Percentiles rank a stretch among this genome's conserved stretches.
Evolutionary conservation across 2,113 vertebrate species (phyloP).

Genomic region (Opisthocomus hoazin): DNA sequence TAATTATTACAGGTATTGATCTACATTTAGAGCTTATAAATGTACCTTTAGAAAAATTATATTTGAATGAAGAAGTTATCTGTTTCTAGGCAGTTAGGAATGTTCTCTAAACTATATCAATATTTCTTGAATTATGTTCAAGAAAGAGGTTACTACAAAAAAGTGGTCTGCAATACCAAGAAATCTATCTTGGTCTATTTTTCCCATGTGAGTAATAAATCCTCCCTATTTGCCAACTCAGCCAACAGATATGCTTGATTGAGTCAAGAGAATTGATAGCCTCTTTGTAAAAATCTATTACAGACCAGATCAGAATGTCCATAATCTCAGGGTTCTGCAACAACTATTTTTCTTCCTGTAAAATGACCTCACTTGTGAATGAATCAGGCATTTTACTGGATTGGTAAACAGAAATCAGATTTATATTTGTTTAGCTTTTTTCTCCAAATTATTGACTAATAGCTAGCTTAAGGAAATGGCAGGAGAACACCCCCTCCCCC

Average conservation of each 20-base stretch:
- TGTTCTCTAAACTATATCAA: background rate
- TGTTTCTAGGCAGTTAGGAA: background rate
- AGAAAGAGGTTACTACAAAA: constrained; percentile 22
- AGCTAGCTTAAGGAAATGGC: background rate
- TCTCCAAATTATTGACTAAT: background rate
- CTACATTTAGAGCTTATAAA: background rate
- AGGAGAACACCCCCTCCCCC: rapidly evolving
- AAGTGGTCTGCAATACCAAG: background rate
- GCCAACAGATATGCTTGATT: constrained; percentile 58
- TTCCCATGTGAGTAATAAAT: constrained; percentile 61
- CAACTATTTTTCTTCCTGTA: constrained; percentile 8
- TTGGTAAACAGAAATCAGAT: background rate
- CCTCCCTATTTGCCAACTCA: constrained; percentile 64
- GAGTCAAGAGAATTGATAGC: constrained; percentile 63
- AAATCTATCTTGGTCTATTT: constrained; percentile 44
- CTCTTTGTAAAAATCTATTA: constrained; percentile 64
- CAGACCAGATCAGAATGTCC: constrained; percentile 37
- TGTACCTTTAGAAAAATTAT: background rate
- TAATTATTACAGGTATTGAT: background rate
- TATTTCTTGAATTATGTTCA: constrained; percentile 21
- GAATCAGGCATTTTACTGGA: background rate
- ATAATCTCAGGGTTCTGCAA: constrained; percentile 52
- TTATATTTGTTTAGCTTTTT: background rate
- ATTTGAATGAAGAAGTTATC: background rate
- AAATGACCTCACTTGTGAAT: constrained; percentile 13